Percentiles rank a stretch among this genome's conserved stretches.
Evolutionary conservation across 1,140 invertebrate species (phyloP).

Genomic region (Pinna nobilis): DNA sequence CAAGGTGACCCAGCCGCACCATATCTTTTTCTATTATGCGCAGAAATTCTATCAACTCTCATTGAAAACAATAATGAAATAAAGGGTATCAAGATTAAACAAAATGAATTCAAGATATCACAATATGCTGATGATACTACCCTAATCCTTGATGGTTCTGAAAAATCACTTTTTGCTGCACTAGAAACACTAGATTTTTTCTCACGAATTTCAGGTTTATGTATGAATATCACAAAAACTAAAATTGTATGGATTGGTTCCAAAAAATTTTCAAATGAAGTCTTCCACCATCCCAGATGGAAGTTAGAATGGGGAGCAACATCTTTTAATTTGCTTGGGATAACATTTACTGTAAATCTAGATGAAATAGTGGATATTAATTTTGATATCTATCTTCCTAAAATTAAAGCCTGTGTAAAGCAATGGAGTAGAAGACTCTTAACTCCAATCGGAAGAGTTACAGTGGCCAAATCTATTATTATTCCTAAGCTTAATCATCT

Average conservation of each 20-base stretch:
- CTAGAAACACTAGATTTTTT: conserved; percentile 2
- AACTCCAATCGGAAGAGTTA: neutral
- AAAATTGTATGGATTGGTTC: neutral
- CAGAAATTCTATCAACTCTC: neutral
- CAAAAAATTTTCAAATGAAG: conserved; percentile 4
- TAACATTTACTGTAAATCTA: neutral
- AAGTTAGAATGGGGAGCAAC: neutral
- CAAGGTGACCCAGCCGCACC: neutral
- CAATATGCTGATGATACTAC: neutral
- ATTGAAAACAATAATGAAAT: neutral
- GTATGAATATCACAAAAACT: neutral
- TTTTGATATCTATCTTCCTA: neutral
- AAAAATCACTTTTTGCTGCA: conserved; percentile 3
- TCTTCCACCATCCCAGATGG: neutral
- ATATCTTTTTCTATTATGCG: neutral
- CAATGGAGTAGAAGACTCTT: no score
- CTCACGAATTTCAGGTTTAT: neutral
- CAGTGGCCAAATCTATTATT: neutral
- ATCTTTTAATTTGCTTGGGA: neutral
- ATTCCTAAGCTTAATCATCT: neutral
- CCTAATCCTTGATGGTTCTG: neutral
- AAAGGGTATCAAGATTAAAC: neutral
- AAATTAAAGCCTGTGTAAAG: no score
- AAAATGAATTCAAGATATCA: conserved; percentile 7
- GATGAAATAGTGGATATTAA: neutral